Conservation (phyloP, 2,113 vertebrate genomes). For the Gavialis gangeticus region DNA sequence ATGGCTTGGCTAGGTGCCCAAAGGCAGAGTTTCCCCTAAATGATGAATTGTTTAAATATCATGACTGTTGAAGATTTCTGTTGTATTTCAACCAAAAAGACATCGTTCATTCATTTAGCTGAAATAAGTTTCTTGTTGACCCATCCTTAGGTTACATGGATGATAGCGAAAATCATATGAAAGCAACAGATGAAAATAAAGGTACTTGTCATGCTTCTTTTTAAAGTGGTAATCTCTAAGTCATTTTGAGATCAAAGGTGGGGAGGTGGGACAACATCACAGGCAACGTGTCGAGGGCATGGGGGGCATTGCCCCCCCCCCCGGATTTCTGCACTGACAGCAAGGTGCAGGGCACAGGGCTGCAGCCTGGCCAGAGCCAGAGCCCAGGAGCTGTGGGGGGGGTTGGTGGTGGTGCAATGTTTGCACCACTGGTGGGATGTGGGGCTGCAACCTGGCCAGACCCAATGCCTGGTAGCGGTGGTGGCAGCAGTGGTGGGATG, state of each 20-base stretch:
- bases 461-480: too few species aligned
- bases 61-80: background rate
- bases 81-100: background rate
- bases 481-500: too few species aligned
- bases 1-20: background rate
- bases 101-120: background rate
- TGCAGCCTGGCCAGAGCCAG: too few species aligned
- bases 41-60: background rate
- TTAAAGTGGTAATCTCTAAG: background rate
- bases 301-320: too few species aligned
- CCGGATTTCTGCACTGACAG: too few species aligned
- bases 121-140: background rate
- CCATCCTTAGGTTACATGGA: conserved; percentile 71
- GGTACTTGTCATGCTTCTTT: conserved; percentile 67
- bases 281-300: too few species aligned
- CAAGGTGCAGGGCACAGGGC: too few species aligned
- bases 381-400: too few species aligned
- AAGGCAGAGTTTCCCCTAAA: background rate
- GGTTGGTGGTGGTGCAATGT: too few species aligned
- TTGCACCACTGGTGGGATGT: too few species aligned
- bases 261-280: background rate
- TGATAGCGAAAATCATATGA: conserved; percentile 77
- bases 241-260: background rate
- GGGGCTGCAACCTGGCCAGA: too few species aligned
- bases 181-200: conserved; percentile 79